Evolutionary conservation across 1,140 invertebrate species (phyloP), one percentile per base, ranked within the genome.

Genomic region (Archegozetes longisetosus): DNA sequence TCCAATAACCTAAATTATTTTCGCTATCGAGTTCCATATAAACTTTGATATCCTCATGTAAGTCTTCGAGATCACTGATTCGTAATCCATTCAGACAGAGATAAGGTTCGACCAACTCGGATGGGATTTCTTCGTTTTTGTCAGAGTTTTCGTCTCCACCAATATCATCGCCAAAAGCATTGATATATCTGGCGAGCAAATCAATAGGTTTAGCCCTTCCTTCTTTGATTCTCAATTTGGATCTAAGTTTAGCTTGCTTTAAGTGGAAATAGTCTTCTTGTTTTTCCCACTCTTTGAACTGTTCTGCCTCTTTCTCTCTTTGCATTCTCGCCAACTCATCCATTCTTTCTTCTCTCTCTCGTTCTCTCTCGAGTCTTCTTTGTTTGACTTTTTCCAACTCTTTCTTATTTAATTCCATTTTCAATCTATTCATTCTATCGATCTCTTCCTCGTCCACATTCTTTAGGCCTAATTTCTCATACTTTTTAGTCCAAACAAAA

Each of bases 81-180:
- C 85, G 84, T 26, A 98, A 73, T 1, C 93, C 94, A 70, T 93
- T 88, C 0, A 98, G 76, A 71, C 95, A 93, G 0, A 88, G 89
- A 67, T 96, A 98, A 0, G 95, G 94, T 72, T 98, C 93, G 69
- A 95, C 89, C 87, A 98, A 93, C 76, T 98, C 93, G 25, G 96
- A 84, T 2, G 88, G 70, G 9, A 74, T 64, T 61, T 74, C 71
- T 63, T 76, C 3, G 1, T 54, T 48, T 22, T 29, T 32, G 26
- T 60, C 52, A n/a, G 22, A 13, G 22, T 55, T 20, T 46, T 60
- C 50, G n/a, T 60, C 58, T 23, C 23, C 29, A 1, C 28, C 58
- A 23, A 22, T 46, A 17, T 50, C 25, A 2, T 58, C 57, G 17
- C 29, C 49, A 40, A 58, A 54, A 14, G 27, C 85, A 70, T 85